Evolutionary conservation across 2,888 invertebrate genomes (phyloP), one percentile per base, ranked within the genome.

Genomic region (Microplitis deprimator): DNA sequence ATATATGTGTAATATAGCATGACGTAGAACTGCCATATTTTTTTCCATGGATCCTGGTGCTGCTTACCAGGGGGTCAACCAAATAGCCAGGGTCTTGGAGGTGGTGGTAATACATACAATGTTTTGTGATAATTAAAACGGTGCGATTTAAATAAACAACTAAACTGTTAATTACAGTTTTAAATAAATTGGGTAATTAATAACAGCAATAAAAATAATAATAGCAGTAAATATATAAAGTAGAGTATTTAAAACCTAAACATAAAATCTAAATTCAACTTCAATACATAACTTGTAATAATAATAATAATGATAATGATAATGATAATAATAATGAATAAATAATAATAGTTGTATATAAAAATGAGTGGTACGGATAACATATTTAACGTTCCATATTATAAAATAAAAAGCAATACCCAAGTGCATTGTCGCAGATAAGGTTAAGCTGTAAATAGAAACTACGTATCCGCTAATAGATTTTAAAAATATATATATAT

Each of bases 11-110:
- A 50, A 50, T 50, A 13, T 50, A 10, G 69, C 81, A 82, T 84
- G 84, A 85, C 85, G 82, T 84, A 83, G 82, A 82, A 82, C 84
- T 86, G 85, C 87, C 87, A 87, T 88, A 86, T 88, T 87, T 87
- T 85, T 85, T 83, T 84, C 78, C 80, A 82, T 82, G 81, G 81
- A 84, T 82, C 84, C 83, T 50, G 50, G 50, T 50, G 50, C 50
- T 50, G 50, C 50, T 50, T 87, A 84, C 85, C 85, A 88, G 87
- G 87, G 86, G 86, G 85, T 86, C 84, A 86, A 82, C 82, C 81
- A 84, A 84, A 84, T 84, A 84, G 85, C 76, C 72, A 78, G 84
- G 84, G 84, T 84, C 82, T 85, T 83, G 85, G 84, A 84, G 85
- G 85, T 85, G 87, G 82, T 84, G 83, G 82, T 84, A 20, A 20